A percentile compares a stretch with the other conserved stretches of the same genome.
These are phyloP conservation scores for Coregonus ussuriensis DNA, from an alignment of 2,797 vertebrate genomes.

Conservation along the genomic window DNA sequence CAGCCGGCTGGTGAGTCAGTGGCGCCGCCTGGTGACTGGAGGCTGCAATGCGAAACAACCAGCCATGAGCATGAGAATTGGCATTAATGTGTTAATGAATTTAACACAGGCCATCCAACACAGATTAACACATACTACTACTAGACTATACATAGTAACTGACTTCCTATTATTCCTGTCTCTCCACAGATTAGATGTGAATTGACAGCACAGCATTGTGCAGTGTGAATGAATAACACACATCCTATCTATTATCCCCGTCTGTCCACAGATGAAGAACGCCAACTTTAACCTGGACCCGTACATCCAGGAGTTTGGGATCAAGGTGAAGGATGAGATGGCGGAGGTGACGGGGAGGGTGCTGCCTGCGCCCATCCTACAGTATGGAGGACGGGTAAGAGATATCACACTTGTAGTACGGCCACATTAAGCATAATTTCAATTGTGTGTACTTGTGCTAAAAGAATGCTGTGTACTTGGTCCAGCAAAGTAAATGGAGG, in stretches of 20 bases:
- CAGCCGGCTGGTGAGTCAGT: conserved; percentile 87
- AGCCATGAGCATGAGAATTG: background rate
- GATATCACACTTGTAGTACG: background rate
- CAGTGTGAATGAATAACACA: background rate
- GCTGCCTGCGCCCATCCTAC: conserved; percentile 95
- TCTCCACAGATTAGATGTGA: too few species aligned
- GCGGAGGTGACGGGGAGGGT: conserved; percentile 96
- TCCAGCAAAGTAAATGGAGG: too few species aligned
- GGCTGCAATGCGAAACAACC: background rate
- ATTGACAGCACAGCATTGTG: background rate
- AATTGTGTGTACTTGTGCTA: too few species aligned
- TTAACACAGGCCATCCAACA: background rate
- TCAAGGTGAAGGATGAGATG: conserved; percentile 99
- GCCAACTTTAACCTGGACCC: conserved; percentile 98
- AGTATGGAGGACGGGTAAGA: conserved; percentile 96
- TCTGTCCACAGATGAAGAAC: conserved; percentile 91
- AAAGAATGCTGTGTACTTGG: too few species aligned
- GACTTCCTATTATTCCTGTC: too few species aligned
- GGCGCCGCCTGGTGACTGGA: conserved; percentile 15
- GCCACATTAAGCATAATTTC: too few species aligned
- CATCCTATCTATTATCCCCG: background rate
- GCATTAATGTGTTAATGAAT: background rate
- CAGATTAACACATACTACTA: background rate
- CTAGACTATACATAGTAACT: background rate
- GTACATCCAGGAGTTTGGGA: conserved; percentile 98